Evolutionary conservation across 2,797 vertebrate genomes (phyloP).

Genomic region (Picus viridis): DNA sequence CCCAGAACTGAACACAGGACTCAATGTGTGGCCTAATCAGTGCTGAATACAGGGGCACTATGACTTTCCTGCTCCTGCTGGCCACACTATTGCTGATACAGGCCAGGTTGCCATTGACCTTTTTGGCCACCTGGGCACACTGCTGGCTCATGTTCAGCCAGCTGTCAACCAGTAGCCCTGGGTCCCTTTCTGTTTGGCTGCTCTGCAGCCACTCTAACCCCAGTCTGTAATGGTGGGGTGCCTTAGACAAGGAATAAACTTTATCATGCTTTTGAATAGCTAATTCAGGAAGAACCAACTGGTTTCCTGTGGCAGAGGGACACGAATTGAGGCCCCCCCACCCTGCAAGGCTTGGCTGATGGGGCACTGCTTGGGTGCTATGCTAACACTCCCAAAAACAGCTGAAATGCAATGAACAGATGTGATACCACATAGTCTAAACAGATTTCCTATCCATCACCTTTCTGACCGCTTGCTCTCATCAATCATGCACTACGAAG

Average conservation of each 20-base stretch:
- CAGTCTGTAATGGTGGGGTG: no score
- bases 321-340: neutral
- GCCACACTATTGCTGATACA: no score
- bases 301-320: neutral
- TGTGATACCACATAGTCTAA: rapidly evolving
- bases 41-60: no score
- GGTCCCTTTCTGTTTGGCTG: no score
- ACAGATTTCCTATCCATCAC: neutral
- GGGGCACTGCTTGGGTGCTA: neutral
- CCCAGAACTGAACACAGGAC: no score
- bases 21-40: no score
- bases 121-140: no score
- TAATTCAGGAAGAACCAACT: neutral
- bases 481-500: neutral
- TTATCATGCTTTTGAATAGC: rapidly evolving
- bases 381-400: neutral
- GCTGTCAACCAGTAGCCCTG: no score
- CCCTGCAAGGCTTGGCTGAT: neutral
- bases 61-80: no score
- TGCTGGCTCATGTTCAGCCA: no score
- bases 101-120: no score
- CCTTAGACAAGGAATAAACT: neutral
- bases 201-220: no score
- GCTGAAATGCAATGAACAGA: neutral
- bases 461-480: neutral